Evolutionary conservation across 1,140 invertebrate species (phyloP).

Genomic region (Drosophila ogumai): DNA sequence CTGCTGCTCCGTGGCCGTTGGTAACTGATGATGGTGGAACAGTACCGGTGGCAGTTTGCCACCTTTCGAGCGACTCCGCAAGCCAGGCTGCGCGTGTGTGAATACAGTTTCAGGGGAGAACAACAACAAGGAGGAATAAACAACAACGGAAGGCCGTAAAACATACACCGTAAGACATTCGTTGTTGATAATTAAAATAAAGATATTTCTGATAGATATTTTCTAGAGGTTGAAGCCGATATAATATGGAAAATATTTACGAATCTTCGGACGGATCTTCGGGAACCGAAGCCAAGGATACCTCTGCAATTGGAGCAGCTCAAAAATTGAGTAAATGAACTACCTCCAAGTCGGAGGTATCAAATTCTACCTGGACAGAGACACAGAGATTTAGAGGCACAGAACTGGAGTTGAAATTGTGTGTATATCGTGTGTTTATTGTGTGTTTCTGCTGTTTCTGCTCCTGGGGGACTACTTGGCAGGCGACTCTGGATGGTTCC

Average conservation of each 20-base stretch:
- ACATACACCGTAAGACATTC: conserved; percentile 24
- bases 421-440: conserved; percentile 47
- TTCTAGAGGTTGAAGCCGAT: too few relatives aligned
- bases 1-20: conserved; percentile 55
- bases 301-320: background rate
- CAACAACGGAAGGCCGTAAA: conserved; percentile 43
- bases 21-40: conserved; percentile 56
- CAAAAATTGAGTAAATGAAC: too few relatives aligned
- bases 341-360: background rate
- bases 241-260: too few relatives aligned
- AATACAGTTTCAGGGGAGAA: conserved; percentile 10
- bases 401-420: conserved; percentile 12
- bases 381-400: conserved; percentile 16
- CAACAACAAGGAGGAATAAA: conserved; percentile 32
- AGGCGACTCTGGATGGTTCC: conserved; percentile 22
- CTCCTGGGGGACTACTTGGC: conserved; percentile 34
- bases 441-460: conserved; percentile 43
- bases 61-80: conserved; percentile 66
- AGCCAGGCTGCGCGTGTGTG: conserved; percentile 45
- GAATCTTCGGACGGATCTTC: background rate
- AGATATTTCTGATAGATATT: too few relatives aligned
- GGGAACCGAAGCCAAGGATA: conserved; percentile 13
- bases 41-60: conserved; percentile 65
- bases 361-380: conserved; percentile 26
- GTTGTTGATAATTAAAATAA: conserved; percentile 34